phyloP scores from a whole-genome alignment of 2,888 invertebrate species.

The Parapristionchus giblindavisi region DNA sequence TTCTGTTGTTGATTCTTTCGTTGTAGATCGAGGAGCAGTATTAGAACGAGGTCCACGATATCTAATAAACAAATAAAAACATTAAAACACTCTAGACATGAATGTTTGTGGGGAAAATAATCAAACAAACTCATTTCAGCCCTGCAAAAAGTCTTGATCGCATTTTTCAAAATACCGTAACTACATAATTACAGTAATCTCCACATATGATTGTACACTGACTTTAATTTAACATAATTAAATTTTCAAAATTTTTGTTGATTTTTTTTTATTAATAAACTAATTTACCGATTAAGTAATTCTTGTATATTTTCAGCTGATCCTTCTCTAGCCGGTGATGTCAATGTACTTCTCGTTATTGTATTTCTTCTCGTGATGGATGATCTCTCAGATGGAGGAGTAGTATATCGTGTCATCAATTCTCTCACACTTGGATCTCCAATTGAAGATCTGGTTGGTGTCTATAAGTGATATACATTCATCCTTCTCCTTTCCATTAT shows the following conservation, averaged over 20 bases:
- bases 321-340: constrained; percentile 6
- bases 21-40: constrained; percentile 3
- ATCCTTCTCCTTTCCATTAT: too few relatives aligned
- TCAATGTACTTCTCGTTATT: constrained; percentile 22
- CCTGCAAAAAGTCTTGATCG: neutral
- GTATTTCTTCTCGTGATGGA: constrained; percentile 12
- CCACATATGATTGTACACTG: neutral
- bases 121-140: neutral
- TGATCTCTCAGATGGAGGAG: constrained; percentile 14
- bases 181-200: neutral
- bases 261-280: neutral
- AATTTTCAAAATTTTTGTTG: neutral
- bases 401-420: constrained; percentile 29
- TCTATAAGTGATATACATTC: neutral
- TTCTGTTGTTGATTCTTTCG: neutral
- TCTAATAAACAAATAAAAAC: neutral
- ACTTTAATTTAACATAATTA: neutral
- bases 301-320: constrained; percentile 27
- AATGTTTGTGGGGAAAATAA: neutral
- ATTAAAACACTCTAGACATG: neutral
- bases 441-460: constrained; percentile 14
- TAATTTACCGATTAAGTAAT: neutral
- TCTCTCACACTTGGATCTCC: constrained; percentile 13
- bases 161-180: neutral
- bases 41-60: constrained; percentile 22